phyloP scores from a whole-genome alignment of 2,113 vertebrate species.

The Tautogolabrus adspersus region DNA sequence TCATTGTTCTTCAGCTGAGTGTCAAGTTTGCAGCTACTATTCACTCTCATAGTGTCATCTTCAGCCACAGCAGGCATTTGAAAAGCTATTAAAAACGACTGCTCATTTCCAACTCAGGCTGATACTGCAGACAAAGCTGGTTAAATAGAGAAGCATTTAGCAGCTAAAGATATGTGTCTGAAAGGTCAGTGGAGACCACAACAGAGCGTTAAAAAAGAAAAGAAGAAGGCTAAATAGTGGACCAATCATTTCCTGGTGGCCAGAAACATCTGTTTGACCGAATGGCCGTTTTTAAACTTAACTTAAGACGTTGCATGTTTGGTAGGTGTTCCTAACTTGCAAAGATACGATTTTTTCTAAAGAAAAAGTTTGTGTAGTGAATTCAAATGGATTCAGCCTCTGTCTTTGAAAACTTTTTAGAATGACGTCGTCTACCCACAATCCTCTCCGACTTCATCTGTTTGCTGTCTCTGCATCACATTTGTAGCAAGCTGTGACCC shows the following conservation, averaged over 20 bases:
- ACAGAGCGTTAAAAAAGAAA: background rate
- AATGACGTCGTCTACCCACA: background rate
- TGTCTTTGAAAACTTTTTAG: background rate
- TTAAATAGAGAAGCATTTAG: background rate
- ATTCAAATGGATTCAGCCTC: background rate
- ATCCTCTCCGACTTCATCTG: background rate
- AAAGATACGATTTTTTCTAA: background rate
- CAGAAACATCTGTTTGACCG: too few relatives aligned
- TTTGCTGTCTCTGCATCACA: background rate
- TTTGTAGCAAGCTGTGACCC: conserved; percentile 15
- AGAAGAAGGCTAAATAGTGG: too few relatives aligned
- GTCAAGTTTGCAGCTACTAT: background rate
- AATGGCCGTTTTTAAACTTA: background rate
- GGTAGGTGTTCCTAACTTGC: background rate
- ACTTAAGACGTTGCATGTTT: background rate
- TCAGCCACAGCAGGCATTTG: background rate
- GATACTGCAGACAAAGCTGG: background rate
- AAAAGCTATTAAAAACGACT: background rate
- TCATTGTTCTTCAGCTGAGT: background rate
- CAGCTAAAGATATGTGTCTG: background rate
- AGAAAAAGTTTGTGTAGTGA: background rate
- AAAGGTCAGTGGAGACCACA: background rate
- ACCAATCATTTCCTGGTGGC: too few relatives aligned
- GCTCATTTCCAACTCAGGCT: background rate
- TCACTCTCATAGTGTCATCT: background rate